Percentiles rank a stretch among this genome's conserved stretches.
Conservation (phyloP, 2,797 vertebrate genomes). For the Melanotaenia pygmaea region DNA sequence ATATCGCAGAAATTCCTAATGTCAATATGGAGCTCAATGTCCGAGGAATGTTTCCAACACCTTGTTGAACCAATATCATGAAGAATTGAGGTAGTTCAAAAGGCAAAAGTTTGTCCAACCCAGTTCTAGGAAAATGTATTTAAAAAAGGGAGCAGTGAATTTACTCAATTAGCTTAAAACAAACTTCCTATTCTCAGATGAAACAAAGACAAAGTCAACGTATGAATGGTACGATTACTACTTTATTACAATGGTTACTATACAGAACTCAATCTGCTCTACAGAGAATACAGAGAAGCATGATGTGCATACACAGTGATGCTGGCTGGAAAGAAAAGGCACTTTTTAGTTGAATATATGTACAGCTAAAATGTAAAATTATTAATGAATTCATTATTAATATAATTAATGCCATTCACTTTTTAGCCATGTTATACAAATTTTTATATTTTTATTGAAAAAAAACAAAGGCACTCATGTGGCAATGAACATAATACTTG, state of each 20-base stretch:
- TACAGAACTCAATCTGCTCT: slow-evolving; percentile 63
- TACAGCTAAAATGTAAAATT: slow-evolving; percentile 32
- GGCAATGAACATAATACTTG: background rate
- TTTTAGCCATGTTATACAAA: slow-evolving; percentile 23
- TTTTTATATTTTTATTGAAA: slow-evolving; percentile 25
- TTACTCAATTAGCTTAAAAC: background rate
- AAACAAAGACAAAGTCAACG: background rate
- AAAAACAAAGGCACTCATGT: slow-evolving; percentile 62
- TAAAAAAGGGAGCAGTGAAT: background rate
- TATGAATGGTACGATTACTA: slow-evolving; percentile 39
- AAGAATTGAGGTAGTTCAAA: background rate
- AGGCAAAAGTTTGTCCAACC: too few species aligned
- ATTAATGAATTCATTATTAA: slow-evolving; percentile 40
- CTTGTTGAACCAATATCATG: background rate
- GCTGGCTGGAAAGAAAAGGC: slow-evolving; percentile 36
- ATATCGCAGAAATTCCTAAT: too few species aligned
- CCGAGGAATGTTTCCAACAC: too few species aligned
- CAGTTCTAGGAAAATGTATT: background rate
- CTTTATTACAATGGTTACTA: slow-evolving; percentile 77
- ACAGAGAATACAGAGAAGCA: slow-evolving; percentile 65
- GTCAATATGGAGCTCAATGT: too few species aligned
- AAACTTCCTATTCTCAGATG: background rate
- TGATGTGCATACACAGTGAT: slow-evolving; percentile 43
- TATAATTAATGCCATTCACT: slow-evolving; percentile 19
- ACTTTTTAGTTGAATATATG: slow-evolving; percentile 29